Conservation (phyloP, 2,797 vertebrate species). For the Phyllotis vaccarum region DNA sequence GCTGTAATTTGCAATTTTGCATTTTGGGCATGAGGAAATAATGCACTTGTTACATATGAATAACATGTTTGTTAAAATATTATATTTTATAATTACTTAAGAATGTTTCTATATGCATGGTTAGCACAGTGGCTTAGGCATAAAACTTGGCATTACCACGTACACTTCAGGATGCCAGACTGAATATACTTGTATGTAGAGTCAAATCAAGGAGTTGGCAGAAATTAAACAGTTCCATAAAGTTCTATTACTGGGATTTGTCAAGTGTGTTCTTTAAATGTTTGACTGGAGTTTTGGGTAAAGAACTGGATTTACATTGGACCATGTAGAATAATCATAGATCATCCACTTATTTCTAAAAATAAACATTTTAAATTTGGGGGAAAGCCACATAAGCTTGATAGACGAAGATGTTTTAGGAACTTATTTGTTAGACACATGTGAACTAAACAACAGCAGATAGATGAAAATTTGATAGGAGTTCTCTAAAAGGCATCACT, state of each 20-base stretch:
- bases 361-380: conserved; percentile 23
- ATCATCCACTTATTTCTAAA: conserved; percentile 42
- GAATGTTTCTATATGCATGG: conserved; percentile 37
- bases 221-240: conserved; percentile 49
- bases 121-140: conserved; percentile 25
- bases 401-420: not conserved
- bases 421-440: not conserved
- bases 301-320: not conserved
- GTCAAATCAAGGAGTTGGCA: conserved; percentile 39
- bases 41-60: conserved; percentile 77
- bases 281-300: conserved; percentile 7
- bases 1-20: conserved; percentile 80
- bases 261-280: conserved; percentile 29
- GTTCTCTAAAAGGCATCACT: not conserved
- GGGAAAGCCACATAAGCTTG: not conserved
- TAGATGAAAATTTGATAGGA: not conserved
- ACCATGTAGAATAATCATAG: not conserved
- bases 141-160: conserved; percentile 52
- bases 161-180: conserved; percentile 53
- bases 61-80: conserved; percentile 72
- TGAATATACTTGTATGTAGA: conserved; percentile 48
- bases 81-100: conserved; percentile 62
- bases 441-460: not conserved
- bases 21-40: conserved; percentile 78
- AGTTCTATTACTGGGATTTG: conserved; percentile 48